Evolutionary conservation across 1,140 invertebrate species (phyloP).

Genomic region (Tetramorium parvispinum): DNA sequence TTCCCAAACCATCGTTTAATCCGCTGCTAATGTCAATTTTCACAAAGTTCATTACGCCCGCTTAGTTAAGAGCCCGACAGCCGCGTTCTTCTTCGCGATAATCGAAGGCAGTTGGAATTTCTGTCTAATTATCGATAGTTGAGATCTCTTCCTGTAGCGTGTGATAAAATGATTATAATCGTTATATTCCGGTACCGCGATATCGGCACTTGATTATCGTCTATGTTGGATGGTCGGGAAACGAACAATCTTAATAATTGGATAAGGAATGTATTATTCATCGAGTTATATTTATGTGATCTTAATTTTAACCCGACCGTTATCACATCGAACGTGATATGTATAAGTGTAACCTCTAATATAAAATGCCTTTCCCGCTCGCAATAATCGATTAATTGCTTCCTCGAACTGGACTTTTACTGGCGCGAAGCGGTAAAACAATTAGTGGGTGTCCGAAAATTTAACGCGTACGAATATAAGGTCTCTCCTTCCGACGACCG

Average conservation of each 20-base stretch:
- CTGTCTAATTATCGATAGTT: constrained; percentile 57
- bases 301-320: constrained; percentile 48
- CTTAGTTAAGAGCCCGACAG: constrained; percentile 53
- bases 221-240: constrained; percentile 33
- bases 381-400: constrained; percentile 15
- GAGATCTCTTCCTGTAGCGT: constrained; percentile 41
- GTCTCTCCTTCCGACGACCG: background rate
- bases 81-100: constrained; percentile 41
- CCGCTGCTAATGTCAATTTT: constrained; percentile 63
- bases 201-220: constrained; percentile 58
- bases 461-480: background rate
- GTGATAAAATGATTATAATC: constrained; percentile 59
- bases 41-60: constrained; percentile 62
- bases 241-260: constrained; percentile 58
- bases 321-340: background rate
- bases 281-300: constrained; percentile 49
- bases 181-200: constrained; percentile 41
- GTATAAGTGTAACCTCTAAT: background rate
- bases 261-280: constrained; percentile 52
- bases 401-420: background rate
- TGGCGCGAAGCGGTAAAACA: background rate
- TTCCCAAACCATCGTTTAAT: constrained; percentile 55
- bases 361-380: background rate
- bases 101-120: constrained; percentile 50
- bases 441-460: constrained; percentile 8